Evolutionary conservation across 2,888 invertebrate genomes (phyloP).

Genomic region (Caenorhabditis becei): DNA sequence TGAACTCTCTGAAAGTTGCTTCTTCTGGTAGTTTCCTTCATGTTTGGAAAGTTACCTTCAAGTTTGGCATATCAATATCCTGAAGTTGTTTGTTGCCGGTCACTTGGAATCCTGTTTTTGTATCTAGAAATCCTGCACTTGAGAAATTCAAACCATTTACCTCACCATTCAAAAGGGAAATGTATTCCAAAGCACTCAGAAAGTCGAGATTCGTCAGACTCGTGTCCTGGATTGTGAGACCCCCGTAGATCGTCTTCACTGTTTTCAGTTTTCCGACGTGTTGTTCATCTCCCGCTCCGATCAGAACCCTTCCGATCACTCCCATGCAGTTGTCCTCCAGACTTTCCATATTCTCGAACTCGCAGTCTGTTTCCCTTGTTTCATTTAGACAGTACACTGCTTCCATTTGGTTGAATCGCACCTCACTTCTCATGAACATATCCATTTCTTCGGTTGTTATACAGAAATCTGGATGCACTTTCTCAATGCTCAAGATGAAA

Average conservation of each 20-base stretch:
- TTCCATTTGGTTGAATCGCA: constrained; percentile 9
- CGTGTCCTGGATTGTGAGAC: constrained; percentile 14
- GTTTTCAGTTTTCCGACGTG: constrained; percentile 13
- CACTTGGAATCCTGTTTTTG: not conserved
- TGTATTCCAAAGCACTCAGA: constrained; percentile 3
- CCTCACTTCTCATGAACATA: constrained; percentile 21
- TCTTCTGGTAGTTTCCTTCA: not conserved
- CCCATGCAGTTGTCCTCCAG: constrained; percentile 10
- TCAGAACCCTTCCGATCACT: not conserved
- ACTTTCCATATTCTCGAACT: constrained; percentile 13
- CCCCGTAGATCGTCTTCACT: constrained; percentile 24
- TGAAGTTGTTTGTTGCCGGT: constrained; percentile 1
- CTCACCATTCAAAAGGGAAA: not conserved
- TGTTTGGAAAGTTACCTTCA: not conserved
- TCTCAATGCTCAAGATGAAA: not conserved
- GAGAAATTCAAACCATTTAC: too few relatives aligned
- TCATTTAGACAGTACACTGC: constrained; percentile 22
- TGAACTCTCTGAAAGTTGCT: constrained; percentile 16
- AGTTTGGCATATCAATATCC: not conserved
- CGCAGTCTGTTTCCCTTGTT: not conserved
- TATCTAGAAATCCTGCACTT: constrained; percentile 7
- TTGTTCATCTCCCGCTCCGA: constrained; percentile 19
- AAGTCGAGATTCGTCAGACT: constrained; percentile 16
- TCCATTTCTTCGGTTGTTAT: constrained; percentile 21
- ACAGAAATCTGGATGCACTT: constrained; percentile 24